Evolutionary conservation across 2,113 vertebrate genomes (phyloP).

Genomic region (Polyodon spathula): DNA sequence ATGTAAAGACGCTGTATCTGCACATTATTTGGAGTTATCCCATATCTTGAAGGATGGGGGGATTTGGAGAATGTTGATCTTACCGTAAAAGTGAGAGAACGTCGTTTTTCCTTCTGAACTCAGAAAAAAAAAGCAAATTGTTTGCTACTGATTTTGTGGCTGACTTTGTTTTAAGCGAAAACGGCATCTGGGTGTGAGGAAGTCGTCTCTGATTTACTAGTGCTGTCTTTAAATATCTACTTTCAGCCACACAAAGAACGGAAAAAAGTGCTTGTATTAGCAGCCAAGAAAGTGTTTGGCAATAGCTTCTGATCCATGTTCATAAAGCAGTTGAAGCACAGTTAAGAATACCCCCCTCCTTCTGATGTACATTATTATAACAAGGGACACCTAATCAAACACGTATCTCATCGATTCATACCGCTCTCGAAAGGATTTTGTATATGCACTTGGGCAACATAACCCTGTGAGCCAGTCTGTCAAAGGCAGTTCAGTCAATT

Average conservation of each 20-base stretch:
- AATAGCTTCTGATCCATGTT: constrained; percentile 57
- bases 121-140: constrained; percentile 20
- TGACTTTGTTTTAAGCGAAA: constrained; percentile 30
- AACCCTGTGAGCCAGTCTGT: constrained; percentile 42
- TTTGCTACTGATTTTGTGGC: constrained; percentile 40
- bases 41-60: constrained; percentile 43
- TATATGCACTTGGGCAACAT: constrained; percentile 55
- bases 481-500: constrained; percentile 43
- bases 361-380: constrained; percentile 66
- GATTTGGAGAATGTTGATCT: constrained; percentile 44
- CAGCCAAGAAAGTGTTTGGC: constrained; percentile 63
- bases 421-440: constrained; percentile 52
- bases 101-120: constrained; percentile 43
- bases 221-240: constrained; percentile 58
- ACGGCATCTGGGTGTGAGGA: constrained; percentile 38
- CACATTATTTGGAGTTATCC: constrained; percentile 45
- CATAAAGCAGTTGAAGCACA: constrained; percentile 54
- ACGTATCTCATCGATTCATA: constrained; percentile 81
- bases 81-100: constrained; percentile 56
- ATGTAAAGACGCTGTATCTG: constrained; percentile 43
- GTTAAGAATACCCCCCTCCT: constrained; percentile 52
- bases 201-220: constrained; percentile 49
- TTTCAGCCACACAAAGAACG: constrained; percentile 45
- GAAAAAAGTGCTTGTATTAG: constrained; percentile 38
- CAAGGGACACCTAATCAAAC: constrained; percentile 88